Base-by-base conservation (phyloP, 2,888 invertebrate species). In the Amphipyra berbera region DNA sequence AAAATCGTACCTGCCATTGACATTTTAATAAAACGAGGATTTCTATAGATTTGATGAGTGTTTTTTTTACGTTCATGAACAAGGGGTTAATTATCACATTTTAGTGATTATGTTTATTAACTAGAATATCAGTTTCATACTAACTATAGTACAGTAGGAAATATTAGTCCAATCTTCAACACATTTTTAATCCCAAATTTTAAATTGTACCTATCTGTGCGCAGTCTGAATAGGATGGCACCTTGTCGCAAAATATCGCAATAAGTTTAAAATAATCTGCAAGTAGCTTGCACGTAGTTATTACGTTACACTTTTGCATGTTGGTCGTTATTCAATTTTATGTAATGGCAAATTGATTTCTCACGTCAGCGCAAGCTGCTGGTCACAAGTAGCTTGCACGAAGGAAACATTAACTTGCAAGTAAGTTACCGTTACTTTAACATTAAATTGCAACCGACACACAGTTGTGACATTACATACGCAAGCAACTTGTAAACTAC, bases 71-170 rank as follows among this genome's bases (percentile, higher is more conserved):
- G 33, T 68, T 63, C 53, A 70, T 57, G 58, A 59, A 70, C 50
- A 77, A 73, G 52, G 69, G 68, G 40, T 61, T 0, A 82, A 84
- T 78, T 88, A 88, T 89, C 90, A 90, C 90, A 88, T 75, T 78
- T 82, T 79, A 73, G 88, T 89, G 89, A 90, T 88, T 83, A 87
- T 84, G 79, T 84, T 52, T 71, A 69, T 37, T 82, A 85, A 70
- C 83, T 86, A 83, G 72, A 81, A 77, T 79, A 85, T 72, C 76
- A 68, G 81, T 66, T 78, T 75, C 46, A 68, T 65, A 64, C 64
- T 79, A 74, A 80, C 72, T 85, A 83, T 83, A 73, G 61, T 86
- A 85, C 83, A 83, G 63, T 67, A 73, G 81, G 81, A 78, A 83
- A 79, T 80, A 78, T 68, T 79, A 75, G 63, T 78, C 67, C 67